Evolutionary conservation across 35 echinoderm and acorn worm genomes (phyloP), one percentile per base, ranked within the genome.

Genomic region (Holothuria glaberrima): DNA sequence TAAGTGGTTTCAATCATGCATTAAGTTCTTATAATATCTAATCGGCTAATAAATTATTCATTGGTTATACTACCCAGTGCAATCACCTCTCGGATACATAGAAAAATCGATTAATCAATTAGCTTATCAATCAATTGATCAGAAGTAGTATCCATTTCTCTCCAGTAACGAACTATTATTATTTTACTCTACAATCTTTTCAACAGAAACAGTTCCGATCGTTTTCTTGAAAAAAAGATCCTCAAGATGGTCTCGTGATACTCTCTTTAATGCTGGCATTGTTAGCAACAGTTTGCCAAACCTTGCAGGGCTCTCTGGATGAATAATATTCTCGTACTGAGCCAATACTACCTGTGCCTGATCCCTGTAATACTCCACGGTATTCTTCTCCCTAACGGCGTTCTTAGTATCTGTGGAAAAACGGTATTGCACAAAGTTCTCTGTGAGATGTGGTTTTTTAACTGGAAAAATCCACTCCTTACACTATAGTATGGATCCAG

Each of bases 231-330:
- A 95, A 50, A 98, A 98, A 12, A 98, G 67, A 65, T 98, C 93
- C 69, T 94, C 96, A 0, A 98, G 63, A 44, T 88, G 88, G 20
- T 93, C 88, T 32, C 86, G 88, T 19, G 80, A 82, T 14, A 95
- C 88, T 41, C 91, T 86, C 76, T 94, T 94, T 3, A 99, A 88
- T 20, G 93, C 90, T 21, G 97, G 93, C 91, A 99, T 93, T 2
- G 93, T 95, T 2, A 99, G 91, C 24, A 99, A 84, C 1, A 99
- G 91, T 31, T 99, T 99, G 34, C 93, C 97, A 60, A 99, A 99
- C 71, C 97, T 87, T 1, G 97, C 97, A 0, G 97, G 97, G 48
- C 91, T 95, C 77, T 99, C 93, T 25, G 97, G 97, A 78, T 95
- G 91, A 4, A 95, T 86, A 58, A 93, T 89, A 59, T 94, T 95